phyloP scores from a whole-genome alignment of 2,797 vertebrate genomes.

The Pseudopleuronectes americanus region DNA sequence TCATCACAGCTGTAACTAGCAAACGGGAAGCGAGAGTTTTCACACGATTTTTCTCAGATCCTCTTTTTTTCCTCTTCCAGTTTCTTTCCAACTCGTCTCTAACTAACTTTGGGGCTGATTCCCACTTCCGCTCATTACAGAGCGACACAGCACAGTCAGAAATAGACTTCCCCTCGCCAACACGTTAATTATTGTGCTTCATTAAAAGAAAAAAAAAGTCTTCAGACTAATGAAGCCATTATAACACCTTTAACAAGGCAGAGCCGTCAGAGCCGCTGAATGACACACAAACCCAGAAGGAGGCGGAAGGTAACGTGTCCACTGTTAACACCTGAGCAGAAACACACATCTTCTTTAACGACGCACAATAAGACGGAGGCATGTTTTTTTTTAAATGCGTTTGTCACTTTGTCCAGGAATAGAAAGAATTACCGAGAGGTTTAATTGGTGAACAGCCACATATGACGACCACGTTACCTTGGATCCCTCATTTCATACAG shows the following conservation, averaged over 20 bases:
- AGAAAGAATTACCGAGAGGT: constrained; percentile 63
- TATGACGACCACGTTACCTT: constrained; percentile 64
- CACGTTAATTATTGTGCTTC: constrained; percentile 33
- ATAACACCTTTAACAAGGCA: constrained; percentile 30
- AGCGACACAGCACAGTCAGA: constrained; percentile 11
- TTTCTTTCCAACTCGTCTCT: neutral
- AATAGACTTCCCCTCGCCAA: constrained; percentile 24
- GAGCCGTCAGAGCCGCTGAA: constrained; percentile 20
- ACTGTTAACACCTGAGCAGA: constrained; percentile 24
- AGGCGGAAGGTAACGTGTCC: constrained; percentile 34
- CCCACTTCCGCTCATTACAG: constrained; percentile 35
- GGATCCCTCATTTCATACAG: constrained; percentile 44
- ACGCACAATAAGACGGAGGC: constrained; percentile 39
- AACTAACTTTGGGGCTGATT: neutral
- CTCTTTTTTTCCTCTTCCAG: neutral
- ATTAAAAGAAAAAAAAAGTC: constrained; percentile 13
- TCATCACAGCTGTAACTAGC: no score
- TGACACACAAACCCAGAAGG: constrained; percentile 15
- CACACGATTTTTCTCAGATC: neutral
- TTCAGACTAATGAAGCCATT: constrained; percentile 40
- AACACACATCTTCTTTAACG: constrained; percentile 63
- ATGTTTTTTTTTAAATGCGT: constrained; percentile 17
- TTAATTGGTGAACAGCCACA: constrained; percentile 69
- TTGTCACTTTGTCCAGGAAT: constrained; percentile 70
- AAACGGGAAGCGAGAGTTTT: no score